Evolutionary conservation across 2,113 vertebrate species (phyloP), one percentile per base, ranked within the genome.

Genomic region (Chascanopsetta lugubris): DNA sequence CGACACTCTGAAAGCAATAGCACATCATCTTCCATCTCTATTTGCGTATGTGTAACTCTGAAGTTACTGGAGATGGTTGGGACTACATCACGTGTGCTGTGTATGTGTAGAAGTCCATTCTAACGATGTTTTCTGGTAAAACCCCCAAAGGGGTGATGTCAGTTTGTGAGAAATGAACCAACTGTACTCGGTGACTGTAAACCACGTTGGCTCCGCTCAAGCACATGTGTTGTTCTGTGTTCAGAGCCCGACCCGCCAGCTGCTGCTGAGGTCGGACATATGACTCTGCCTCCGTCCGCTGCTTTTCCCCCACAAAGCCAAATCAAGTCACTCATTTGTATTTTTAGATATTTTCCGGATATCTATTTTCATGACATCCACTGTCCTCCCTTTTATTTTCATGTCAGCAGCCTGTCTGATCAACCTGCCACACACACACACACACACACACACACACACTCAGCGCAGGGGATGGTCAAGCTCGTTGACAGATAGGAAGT

Each of bases 361-460:
- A 57, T 86, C 45, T 69, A 70, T 81, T 84, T 81, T 24, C 8
- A 40, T 54, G 48, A 61, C 48, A 61, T 70, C 29, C 34, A 62
- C 48, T 40, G 9, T 62, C 54, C 56, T 69, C 27, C 30, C 12
- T 2, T 5, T 36, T 61, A 5, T 71, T 72, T 59, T 79, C 53
- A 53, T 50, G 74, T 66, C 22, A 34, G 62, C 24, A 2, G 27
- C 60, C 38, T 26, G 12, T 79, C 59, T 9, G 34, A 40, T 69
- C n/a, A 79, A 72, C 57, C 48, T 63, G 56, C 49, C 58, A 40
- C 32, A 12, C 45, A 13, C 6, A n/a, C n/a, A n/a, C n/a, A n/a
- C n/a, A n/a, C n/a, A n/a, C n/a, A n/a, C n/a, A n/a, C n/a, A n/a
- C n/a, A n/a, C n/a, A n/a, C n/a, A n/a, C n/a, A n/a, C n/a, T n/a